Conservation (phyloP, 2,888 invertebrate species). For the Lepidochitona cinerea region DNA sequence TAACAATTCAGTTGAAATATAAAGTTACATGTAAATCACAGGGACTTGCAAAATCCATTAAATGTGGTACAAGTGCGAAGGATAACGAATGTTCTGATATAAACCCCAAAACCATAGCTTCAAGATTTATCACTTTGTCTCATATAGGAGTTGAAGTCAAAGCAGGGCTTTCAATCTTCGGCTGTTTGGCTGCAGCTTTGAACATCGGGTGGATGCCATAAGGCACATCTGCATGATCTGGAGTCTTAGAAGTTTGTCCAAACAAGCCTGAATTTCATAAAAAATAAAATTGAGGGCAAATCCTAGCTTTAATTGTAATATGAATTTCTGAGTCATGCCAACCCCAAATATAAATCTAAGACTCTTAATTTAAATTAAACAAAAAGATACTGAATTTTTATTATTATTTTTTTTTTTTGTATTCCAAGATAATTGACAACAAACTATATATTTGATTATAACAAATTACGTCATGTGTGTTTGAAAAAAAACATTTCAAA, state of each 20-base stretch:
- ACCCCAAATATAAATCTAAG: too few relatives aligned
- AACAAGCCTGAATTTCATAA: background rate
- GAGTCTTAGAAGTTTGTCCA: background rate
- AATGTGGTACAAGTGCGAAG: background rate
- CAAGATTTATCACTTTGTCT: background rate
- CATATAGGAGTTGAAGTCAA: background rate
- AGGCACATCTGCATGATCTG: background rate
- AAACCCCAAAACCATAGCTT: background rate
- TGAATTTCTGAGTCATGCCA: too few relatives aligned
- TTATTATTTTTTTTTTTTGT: slow-evolving; percentile 14
- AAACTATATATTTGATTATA: too few relatives aligned
- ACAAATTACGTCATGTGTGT: too few relatives aligned
- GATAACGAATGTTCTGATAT: background rate
- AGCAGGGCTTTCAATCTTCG: background rate
- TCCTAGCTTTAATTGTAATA: background rate
- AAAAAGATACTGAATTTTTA: background rate
- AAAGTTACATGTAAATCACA: too few relatives aligned
- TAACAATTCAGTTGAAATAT: too few relatives aligned
- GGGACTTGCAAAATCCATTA: background rate
- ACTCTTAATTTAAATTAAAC: too few relatives aligned
- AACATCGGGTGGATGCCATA: background rate
- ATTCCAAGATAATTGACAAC: slow-evolving; percentile 7
- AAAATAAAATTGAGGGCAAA: too few relatives aligned
- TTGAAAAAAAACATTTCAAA: too few relatives aligned
- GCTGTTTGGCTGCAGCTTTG: background rate